phyloP scores from a whole-genome alignment of 2,797 vertebrate genomes.

The Macropodus opercularis region DNA sequence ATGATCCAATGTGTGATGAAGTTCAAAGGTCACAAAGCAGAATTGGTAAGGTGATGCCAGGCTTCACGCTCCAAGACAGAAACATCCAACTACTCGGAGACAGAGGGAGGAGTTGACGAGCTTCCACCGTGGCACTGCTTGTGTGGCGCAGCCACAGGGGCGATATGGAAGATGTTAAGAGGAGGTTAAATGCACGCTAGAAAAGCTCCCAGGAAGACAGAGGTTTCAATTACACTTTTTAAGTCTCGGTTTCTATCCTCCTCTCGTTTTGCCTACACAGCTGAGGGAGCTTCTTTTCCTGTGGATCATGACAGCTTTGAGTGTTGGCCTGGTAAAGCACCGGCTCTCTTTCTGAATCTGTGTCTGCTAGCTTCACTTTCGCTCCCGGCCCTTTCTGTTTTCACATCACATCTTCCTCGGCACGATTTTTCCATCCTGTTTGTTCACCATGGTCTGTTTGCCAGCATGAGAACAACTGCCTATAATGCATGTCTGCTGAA shows the following conservation, averaged over 20 bases:
- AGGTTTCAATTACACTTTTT: conserved; percentile 22
- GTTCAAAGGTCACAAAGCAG: conserved; percentile 12
- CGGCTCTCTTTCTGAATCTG: conserved; percentile 18
- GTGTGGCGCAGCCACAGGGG: conserved; percentile 3
- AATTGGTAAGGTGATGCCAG: conserved; percentile 2
- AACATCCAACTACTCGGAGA: conserved; percentile 1
- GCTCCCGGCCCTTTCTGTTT: conserved; percentile 28
- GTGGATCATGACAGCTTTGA: conserved; percentile 24
- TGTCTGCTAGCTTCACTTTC: conserved; percentile 15
- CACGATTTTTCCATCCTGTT: neutral
- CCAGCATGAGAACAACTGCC: neutral
- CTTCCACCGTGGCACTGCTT: conserved; percentile 2
- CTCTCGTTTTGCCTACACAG: conserved; percentile 47
- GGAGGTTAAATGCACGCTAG: conserved; percentile 10
- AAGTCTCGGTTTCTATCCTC: conserved; percentile 8
- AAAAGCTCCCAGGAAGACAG: conserved; percentile 19
- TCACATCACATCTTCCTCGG: conserved; percentile 15
- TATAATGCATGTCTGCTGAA: neutral
- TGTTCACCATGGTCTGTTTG: neutral
- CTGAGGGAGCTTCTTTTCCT: conserved; percentile 41
- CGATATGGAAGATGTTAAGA: conserved; percentile 15
- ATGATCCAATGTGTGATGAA: conserved; percentile 31
- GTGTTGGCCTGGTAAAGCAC: conserved; percentile 32
- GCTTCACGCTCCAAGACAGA: neutral
- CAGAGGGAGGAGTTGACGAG: neutral